Conservation (phyloP, 2,797 vertebrate genomes). For the Apogon hyalosoma region DNA sequence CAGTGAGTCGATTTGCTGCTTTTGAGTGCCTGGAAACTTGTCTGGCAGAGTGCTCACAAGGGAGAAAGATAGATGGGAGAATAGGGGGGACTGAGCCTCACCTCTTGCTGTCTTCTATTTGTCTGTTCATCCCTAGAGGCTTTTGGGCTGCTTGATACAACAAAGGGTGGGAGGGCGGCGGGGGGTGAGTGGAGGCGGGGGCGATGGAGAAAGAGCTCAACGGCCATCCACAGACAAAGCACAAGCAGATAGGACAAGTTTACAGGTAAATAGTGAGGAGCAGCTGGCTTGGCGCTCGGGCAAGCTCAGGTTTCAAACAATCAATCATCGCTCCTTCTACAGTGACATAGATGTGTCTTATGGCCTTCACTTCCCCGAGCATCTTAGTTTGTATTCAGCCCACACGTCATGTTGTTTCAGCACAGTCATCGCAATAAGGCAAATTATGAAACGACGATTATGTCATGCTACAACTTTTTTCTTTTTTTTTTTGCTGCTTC, state of each 20-base stretch:
- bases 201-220: constrained; percentile 56
- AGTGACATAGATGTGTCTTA: constrained; percentile 51
- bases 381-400: constrained; percentile 24
- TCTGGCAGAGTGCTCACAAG: constrained; percentile 74
- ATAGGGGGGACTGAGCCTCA: constrained; percentile 59
- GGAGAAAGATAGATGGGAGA: constrained; percentile 67
- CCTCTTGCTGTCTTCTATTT: constrained; percentile 76
- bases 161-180: constrained; percentile 52
- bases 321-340: constrained; percentile 44
- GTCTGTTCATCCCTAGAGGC: constrained; percentile 78
- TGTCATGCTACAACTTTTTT: too few species aligned
- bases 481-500: too few species aligned
- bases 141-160: constrained; percentile 74
- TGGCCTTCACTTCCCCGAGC: constrained; percentile 15
- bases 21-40: constrained; percentile 78
- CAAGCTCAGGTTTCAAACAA: constrained; percentile 64
- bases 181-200: constrained; percentile 4
- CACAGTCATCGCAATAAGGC: too few species aligned
- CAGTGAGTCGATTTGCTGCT: constrained; percentile 77
- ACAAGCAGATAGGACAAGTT: constrained; percentile 70
- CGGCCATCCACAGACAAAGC: constrained; percentile 69
- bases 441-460: too few species aligned
- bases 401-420: neutral
- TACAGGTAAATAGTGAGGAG: constrained; percentile 77
- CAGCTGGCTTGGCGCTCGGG: constrained; percentile 61